Evolutionary conservation across 2,888 invertebrate species (phyloP).

Genomic region (Andrena bucephala): DNA sequence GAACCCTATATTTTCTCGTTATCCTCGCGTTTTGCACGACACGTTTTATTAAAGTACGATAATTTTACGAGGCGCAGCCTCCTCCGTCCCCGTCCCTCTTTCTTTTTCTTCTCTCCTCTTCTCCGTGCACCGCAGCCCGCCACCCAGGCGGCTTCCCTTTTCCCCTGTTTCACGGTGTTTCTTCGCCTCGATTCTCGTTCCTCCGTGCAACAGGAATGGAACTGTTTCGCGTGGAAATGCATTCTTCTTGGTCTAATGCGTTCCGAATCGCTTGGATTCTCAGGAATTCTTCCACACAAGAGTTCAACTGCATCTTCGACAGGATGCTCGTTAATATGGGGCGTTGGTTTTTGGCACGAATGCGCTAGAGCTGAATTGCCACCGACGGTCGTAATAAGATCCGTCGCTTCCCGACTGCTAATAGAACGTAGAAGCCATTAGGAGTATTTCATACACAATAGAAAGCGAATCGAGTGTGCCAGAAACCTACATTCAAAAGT

Average conservation of each 20-base stretch:
- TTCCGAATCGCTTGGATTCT: constrained; percentile 18
- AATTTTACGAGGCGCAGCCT: constrained; percentile 72
- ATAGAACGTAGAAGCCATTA: no score
- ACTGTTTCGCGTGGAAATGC: constrained; percentile 42
- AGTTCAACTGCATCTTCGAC: no score
- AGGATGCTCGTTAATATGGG: no score
- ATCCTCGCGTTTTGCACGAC: constrained; percentile 76
- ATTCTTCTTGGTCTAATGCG: constrained; percentile 46
- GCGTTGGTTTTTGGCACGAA: no score
- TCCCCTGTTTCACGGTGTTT: constrained; percentile 45
- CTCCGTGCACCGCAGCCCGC: constrained; percentile 30
- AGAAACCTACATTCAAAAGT: no score
- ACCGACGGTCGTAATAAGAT: no score
- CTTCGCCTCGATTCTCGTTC: constrained; percentile 3
- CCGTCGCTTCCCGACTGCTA: no score
- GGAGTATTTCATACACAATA: no score
- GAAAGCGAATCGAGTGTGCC: no score
- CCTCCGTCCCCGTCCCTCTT: constrained; percentile 40
- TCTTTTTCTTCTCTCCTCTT: constrained; percentile 29
- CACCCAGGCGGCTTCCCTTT: constrained; percentile 41
- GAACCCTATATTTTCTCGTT: constrained; percentile 77
- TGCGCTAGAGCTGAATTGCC: no score
- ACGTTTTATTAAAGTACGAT: constrained; percentile 77
- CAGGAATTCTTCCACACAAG: not conserved
- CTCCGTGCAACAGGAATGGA: not conserved